phyloP scores from a whole-genome alignment of 2,888 invertebrate genomes.

The Brachypterus glaber region DNA sequence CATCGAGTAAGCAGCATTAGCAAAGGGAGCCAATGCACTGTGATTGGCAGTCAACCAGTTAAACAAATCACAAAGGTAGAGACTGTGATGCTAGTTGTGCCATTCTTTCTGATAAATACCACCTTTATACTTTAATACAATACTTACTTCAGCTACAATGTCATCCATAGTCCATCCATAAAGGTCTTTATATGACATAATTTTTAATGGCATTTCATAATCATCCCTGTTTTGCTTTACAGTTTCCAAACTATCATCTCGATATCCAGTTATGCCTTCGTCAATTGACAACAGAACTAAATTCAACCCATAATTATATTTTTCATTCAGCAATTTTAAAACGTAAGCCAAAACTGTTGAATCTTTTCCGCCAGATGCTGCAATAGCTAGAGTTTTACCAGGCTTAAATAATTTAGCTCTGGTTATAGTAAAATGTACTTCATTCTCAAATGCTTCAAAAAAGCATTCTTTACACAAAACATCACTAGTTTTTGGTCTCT shows the following conservation, averaged over 20 bases:
- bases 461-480: slow-evolving; percentile 92
- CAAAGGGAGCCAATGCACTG: too few species aligned
- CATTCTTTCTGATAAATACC: not conserved
- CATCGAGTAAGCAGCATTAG: too few species aligned
- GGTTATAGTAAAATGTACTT: slow-evolving; percentile 85
- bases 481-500: slow-evolving; percentile 88
- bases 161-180: slow-evolving; percentile 99
- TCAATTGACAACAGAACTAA: slow-evolving; percentile 91
- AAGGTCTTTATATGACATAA: slow-evolving; percentile 91
- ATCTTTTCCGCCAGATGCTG: slow-evolving; percentile 91
- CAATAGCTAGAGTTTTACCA: slow-evolving; percentile 84
- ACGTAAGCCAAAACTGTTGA: slow-evolving; percentile 96
- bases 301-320: slow-evolving; percentile 82
- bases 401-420: slow-evolving; percentile 70
- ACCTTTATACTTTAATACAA: too few species aligned
- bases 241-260: slow-evolving; percentile 94
- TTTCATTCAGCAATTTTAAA: slow-evolving; percentile 81
- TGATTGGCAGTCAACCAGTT: too few species aligned
- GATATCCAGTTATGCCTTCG: slow-evolving; percentile 93
- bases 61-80: too few species aligned
- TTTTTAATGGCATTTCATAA: slow-evolving; percentile 87
- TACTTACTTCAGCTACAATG: slow-evolving; percentile 74
- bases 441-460: slow-evolving; percentile 85
- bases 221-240: slow-evolving; percentile 91
- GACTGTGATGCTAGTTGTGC: too few species aligned